A percentile compares a stretch with the other conserved stretches of the same genome.
phyloP scores from a whole-genome alignment of 2,113 vertebrate genomes.

The Pedetes capensis region DNA sequence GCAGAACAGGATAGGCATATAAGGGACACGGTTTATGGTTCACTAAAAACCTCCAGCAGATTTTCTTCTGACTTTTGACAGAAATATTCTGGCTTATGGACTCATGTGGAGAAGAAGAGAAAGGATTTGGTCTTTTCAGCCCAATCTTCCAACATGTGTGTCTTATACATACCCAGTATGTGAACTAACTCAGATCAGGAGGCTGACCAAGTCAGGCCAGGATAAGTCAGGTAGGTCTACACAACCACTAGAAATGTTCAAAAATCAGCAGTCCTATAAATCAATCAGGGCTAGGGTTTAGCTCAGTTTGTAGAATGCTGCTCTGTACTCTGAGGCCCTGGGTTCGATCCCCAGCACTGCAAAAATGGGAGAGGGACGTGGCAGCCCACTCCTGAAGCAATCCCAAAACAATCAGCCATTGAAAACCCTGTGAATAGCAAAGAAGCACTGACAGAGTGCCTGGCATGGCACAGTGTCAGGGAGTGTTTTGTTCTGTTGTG shows the following conservation, averaged over 20 bases:
- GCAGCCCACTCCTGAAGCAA: too few species aligned
- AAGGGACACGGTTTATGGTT: background rate
- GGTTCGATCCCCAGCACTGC: too few species aligned
- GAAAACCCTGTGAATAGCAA: too few species aligned
- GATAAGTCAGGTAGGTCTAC: background rate
- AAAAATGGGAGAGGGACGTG: too few species aligned
- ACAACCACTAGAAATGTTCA: background rate
- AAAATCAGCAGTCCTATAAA: background rate
- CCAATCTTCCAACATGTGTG: background rate
- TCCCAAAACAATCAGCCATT: too few species aligned
- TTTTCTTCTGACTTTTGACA: slow-evolving; percentile 36
- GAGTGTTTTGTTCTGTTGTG: too few species aligned
- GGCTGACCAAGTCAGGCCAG: background rate
- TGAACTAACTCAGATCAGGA: background rate
- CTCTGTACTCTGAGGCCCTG: too few species aligned
- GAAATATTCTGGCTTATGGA: slow-evolving; percentile 44
- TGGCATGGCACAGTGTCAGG: too few species aligned
- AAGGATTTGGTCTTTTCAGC: background rate
- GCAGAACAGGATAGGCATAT: background rate
- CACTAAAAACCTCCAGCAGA: slow-evolving; percentile 49
- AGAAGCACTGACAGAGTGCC: too few species aligned
- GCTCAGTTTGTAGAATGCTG: too few species aligned
- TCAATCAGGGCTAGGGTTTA: too few species aligned
- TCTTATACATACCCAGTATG: background rate
- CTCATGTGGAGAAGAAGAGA: background rate